Base-by-base conservation (phyloP, 1,140 invertebrate species). In the Patella vulgata region DNA sequence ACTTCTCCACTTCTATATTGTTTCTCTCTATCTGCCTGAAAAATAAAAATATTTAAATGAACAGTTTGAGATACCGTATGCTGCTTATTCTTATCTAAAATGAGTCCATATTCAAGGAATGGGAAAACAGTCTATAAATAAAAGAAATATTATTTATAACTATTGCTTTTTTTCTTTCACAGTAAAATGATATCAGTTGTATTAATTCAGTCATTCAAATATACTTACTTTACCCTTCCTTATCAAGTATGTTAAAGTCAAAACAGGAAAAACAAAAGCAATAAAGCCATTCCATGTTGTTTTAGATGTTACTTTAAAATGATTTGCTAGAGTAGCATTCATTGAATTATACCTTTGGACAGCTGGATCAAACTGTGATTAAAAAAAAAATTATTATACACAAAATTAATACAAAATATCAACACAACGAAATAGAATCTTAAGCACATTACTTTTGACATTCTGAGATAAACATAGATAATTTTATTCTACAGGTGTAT, bases 361-460 rank as follows among this genome's bases (percentile, higher is more conserved):
- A 23, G 87, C 89, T 47, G 88, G 81, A 83, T 94, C 93, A 79
- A 93, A 90, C 93, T 95, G 79, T 57, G 88, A 87, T 65, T 75
- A 81, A 78, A 80, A 84, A 70, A 73, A 30, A 36, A 31, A 55
- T 36, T 27, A 47, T 27, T 11, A 6, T 9, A 6, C n/a, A 12
- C 27, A 46, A 36, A 57, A 40, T 40, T 23, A 31, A 11, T 27
- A 19, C n/a, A 55, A 46, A 47, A 61, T 19, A 54, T 46, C 19
- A 17, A 54, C 23, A 11, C 14, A 36, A 9, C 25, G 30, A 9
- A 25, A 11, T 6, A n/a, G 25, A n/a, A n/a, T n/a, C n/a, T n/a
- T n/a, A n/a, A n/a, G n/a, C n/a, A n/a, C n/a, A n/a, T n/a, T n/a
- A n/a, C n/a, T n/a, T n/a, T n/a, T n/a, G n/a, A n/a, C n/a, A n/a